Evolutionary conservation across 2,113 vertebrate genomes (phyloP), one percentile per base, ranked within the genome.

Genomic region (Sprattus sprattus): DNA sequence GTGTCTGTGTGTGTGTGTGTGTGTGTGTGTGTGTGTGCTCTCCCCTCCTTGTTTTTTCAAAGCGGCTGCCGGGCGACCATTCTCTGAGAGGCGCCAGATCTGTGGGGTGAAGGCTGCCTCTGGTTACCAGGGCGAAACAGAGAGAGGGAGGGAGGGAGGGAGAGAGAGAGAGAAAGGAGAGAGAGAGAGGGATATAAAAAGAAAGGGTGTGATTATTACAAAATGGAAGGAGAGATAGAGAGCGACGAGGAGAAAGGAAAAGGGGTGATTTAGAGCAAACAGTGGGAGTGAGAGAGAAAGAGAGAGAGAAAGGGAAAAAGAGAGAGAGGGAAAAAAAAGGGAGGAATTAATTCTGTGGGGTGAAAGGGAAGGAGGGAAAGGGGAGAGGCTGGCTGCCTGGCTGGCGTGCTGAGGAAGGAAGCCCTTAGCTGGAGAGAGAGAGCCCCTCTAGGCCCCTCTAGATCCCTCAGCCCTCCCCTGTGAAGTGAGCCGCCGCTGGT

Each of bases 1-100:
- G 46, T 4, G 46, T 46, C 46, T 46, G 46, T 46, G 46, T 46
- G 46, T 46, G 46, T 46, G 46, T 46, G 46, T 46, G 46, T 46
- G 46, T 46, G 46, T 46, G 46, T 46, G 46, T 46, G 46, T 46
- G 8, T 1, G 46, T 8, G 46, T 46, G 49, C 50, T 52, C 50
- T 85, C 81, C 83, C 83, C 75, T 85, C 83, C 81, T 88, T 84
- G 82, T 87, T 89, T 87, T 87, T 89, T 89, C 86, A 87, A 82
- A 85, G 88, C 83, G 50, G 52, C 64, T 84, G 87, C 82, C 28
- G 85, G 60, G 82, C 85, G 85, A 88, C 84, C 50, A 86, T 86
- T 86, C 82, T 86, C 82, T 88, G 85, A 86, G 85, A 84, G 84
- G 87, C 46, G 78, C 64, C 78, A 83, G 84, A 88, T 88, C 87